Base-by-base conservation (phyloP, 2,113 vertebrate genomes). In the Microtus richardsoni region DNA sequence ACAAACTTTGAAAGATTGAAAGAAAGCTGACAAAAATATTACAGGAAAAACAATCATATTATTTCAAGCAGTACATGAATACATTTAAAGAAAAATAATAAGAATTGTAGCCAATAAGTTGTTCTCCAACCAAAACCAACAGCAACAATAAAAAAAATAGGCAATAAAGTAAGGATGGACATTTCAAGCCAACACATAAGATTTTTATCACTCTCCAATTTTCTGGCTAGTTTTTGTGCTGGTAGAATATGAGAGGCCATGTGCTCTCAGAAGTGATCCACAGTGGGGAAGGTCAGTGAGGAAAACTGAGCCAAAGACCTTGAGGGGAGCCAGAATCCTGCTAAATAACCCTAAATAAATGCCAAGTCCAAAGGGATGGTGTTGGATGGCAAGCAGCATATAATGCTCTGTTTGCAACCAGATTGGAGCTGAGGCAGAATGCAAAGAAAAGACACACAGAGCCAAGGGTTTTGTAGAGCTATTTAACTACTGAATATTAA, bases 1-100 rank as follows among this genome's bases (percentile, higher is more conserved):
- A 52, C 26, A 92, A 96, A 95, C 47, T 92, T 94, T 83, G 58
- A 85, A 96, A 74, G 66, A 91, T 85, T 95, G 49, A 92, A 94
- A 96, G 62, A 41, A 93, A 93, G 77, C 66, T 79, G 93, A 92
- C 88, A 96, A 80, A 95, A 95, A 86, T 94, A 78, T 52, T 30
- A 60, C 7, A 75, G 83, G 39, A 26, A 64, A 24, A 87, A 93
- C 78, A 70, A 93, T 7, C 78, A 44, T 70, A 86, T 86, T 54
- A 92, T 73, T 96, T 96, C 54, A 86, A 75, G 93, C 88, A 86
- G 1, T 6, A 39, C 2, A 26, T 21, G 10, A 58, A 95, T 88
- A 92, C 54, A 92, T 52, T 83, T 86, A 94, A 95, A 90, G 91
- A 54, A 91, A 91, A 95, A 85, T n/a, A 92, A 41, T 6, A 90